Evolutionary conservation across 2,797 vertebrate species (phyloP), one percentile per base, ranked within the genome.

Genomic region (Emys orbicularis): DNA sequence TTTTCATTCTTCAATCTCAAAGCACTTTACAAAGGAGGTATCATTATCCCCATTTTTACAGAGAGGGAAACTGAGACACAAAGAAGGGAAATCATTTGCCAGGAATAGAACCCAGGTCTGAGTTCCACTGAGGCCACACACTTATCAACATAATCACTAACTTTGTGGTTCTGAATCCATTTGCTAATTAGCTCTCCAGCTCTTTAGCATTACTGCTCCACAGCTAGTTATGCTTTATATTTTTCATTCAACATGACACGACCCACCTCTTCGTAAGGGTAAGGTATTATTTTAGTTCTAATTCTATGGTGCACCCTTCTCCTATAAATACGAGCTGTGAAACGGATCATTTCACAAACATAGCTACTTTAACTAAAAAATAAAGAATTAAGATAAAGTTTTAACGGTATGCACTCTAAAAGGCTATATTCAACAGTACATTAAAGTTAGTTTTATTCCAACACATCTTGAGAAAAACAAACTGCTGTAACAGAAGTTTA

Each of bases 141-240:
- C 15, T 61, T 59, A 59, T 59, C 57, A 94, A 87, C 86, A 81
- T 89, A 49, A 88, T n/a, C 53, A 87, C 83, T 61, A 95, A 27
- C 12, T 50, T n/a, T 7, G 1, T 8, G 1, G 1, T 13, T 87
- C 88, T 80, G 31, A 11, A 37, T 81, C 84, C 15, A 12, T 72
- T 90, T 50, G 47, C 86, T 61, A 34, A 41, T 0, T 41, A 80
- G 25, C 6, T 76, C 25, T 74, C 86, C 23, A 6, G 23, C 89
- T 77, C 81, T 83, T 56, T 83, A 1, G 77, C 65, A 18, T 49
- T 65, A 82, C 37, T 56, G 11, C 29, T 61, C 59, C 59, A 61
- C 59, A n/a, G 13, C 31, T 61, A 34, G 31, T 31, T 34, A 61
- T 8, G 15, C 15, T 61, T 61, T 34, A 34, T 18, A 10, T 34